A percentile compares a stretch with the other conserved stretches of the same genome.
phyloP scores from a whole-genome alignment of 2,888 invertebrate genomes.

The Dinocampus coccinellae region DNA sequence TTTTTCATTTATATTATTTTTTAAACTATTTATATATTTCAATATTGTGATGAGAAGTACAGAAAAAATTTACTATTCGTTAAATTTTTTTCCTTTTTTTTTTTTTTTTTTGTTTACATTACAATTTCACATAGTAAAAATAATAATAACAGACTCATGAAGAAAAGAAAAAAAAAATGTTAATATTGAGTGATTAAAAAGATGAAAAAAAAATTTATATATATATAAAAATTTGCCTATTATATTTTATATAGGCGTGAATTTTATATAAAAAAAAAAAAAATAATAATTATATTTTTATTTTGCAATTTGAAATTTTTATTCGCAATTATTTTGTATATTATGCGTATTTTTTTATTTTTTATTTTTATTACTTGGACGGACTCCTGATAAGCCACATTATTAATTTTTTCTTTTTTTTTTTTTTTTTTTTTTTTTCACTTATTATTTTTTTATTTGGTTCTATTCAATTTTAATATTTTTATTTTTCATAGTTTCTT shows the following conservation, averaged over 20 bases:
- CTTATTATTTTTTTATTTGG: slow-evolving; percentile 13
- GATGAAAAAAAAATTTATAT: slow-evolving; percentile 18
- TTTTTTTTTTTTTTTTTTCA: slow-evolving; percentile 31
- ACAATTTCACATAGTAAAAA: slow-evolving; percentile 9
- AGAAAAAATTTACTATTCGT: no score
- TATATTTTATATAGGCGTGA: slow-evolving; percentile 20
- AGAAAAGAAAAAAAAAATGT: background rate
- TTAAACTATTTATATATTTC: no score
- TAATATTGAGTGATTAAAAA: background rate
- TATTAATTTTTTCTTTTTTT: slow-evolving; percentile 41
- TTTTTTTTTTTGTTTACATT: background rate
- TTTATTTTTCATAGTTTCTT: background rate
- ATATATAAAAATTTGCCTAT: slow-evolving; percentile 7
- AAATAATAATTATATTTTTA: background rate
- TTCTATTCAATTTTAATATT: slow-evolving; percentile 8
- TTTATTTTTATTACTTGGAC: slow-evolving; percentile 54
- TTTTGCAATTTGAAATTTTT: background rate
- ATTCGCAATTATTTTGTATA: slow-evolving; percentile 27
- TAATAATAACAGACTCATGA: slow-evolving; percentile 1
- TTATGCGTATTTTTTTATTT: background rate
- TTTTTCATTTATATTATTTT: no score
- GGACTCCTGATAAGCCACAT: slow-evolving; percentile 64
- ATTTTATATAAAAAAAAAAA: no score
- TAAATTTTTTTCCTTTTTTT: slow-evolving; percentile 6
- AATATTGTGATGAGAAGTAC: no score